Conservation (phyloP, 2,888 invertebrate genomes). For the Orgyia antiqua region DNA sequence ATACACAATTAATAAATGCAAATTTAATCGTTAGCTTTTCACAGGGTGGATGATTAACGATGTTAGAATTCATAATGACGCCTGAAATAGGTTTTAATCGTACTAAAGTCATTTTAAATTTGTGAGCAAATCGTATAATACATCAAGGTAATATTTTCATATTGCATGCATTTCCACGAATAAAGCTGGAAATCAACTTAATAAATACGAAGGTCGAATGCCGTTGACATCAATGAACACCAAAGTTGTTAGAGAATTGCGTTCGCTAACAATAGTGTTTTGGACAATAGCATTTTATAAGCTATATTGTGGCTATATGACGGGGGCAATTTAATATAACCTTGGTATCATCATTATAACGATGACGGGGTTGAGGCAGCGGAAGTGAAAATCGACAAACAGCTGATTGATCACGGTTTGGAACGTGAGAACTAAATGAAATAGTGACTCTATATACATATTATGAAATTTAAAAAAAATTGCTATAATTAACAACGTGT, state of each 20-base stretch:
- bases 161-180: no score
- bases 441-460: conserved; percentile 2
- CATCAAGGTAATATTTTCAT: no score
- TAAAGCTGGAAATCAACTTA: no score
- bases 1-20: no score
- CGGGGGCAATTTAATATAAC: conserved; percentile 34
- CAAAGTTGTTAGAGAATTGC: conserved; percentile 2
- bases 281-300: conserved; percentile 24
- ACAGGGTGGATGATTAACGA: no score
- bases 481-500: no score
- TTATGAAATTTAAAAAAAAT: no score
- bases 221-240: conserved; percentile 5
- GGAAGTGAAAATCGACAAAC: conserved; percentile 46
- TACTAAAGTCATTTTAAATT: no score
- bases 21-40: no score
- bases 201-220: conserved; percentile 1
- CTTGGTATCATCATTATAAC: conserved; percentile 40
- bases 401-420: conserved; percentile 19
- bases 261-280: conserved; percentile 10
- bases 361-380: conserved; percentile 45
- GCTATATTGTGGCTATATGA: conserved; percentile 25
- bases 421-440: conserved; percentile 20
- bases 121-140: no score
- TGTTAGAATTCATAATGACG: no score
- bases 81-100: no score